Evolutionary conservation across 2,113 vertebrate genomes (phyloP), one percentile per base, ranked within the genome.

Genomic region (Balaeniceps rex): DNA sequence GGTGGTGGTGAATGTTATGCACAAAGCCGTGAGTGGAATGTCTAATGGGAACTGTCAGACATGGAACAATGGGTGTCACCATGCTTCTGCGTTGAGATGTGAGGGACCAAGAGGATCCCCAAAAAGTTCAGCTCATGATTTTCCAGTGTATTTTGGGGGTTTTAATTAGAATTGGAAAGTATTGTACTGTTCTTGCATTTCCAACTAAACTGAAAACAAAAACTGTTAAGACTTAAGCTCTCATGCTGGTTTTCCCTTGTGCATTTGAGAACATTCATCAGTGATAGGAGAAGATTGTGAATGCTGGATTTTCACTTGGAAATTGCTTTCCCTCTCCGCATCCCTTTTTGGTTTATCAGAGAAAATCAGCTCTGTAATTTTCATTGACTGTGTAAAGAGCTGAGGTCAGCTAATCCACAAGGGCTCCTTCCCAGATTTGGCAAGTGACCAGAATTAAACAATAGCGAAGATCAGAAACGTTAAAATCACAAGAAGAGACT

Each of bases 351-450:
- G 87, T 60, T 17, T 58, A 91, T 93, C 84, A 81, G 58, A 97
- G 49, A 80, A 72, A 90, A 93, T 95, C 91, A 93, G 82, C 75
- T 94, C 89, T 91, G 93, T 85, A 87, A 94, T 96, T 94, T 95
- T 89, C 95, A 96, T 55, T 93, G 93, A 93, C 89, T 91, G 75
- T 66, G 61, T 77, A 91, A 97, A 94, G 87, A 95, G 96, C 96
- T 94, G 94, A 95, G 87, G 84, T 93, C 91, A 96, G 94, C 89
- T 93, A 94, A 94, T 91, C 85, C 89, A 85, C 93, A 94, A 96
- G 71, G 68, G 55, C 93, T 95, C 71, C 87, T 95, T 95, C 87
- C 46, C 58, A 95, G 91, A 88, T 80, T 81, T 95, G 91, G 89
- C 82, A 96, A 95, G 94, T 66, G 86, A 87, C 91, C 87, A 93